Conservation (phyloP, 2,888 invertebrate species). For the Chironomus tentans region DNA sequence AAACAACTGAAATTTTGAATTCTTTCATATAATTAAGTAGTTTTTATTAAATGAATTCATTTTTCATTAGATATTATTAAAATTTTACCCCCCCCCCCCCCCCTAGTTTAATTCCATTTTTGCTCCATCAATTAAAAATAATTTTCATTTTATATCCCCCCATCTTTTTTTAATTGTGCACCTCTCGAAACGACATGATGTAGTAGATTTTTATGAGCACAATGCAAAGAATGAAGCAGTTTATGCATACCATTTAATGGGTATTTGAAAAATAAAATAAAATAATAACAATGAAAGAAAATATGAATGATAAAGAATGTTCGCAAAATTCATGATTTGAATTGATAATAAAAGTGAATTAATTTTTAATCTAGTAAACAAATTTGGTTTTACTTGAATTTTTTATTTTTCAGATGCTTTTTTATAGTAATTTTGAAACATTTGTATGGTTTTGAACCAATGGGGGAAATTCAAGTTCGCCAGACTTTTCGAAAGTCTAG, state of each 20-base stretch:
- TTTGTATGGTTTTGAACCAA: too few species aligned
- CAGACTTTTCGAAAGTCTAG: too few species aligned
- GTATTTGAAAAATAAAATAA: neutral
- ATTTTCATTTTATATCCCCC: neutral
- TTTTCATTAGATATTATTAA: neutral
- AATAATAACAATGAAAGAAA: neutral
- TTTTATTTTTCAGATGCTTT: too few species aligned
- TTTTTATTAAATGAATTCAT: neutral
- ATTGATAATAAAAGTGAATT: neutral
- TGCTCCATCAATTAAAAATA: too few species aligned
- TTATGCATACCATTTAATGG: neutral
- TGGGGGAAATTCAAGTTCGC: too few species aligned
- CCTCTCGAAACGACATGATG: neutral
- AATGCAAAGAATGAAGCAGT: neutral
- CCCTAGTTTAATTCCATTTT: too few species aligned
- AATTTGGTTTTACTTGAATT: too few species aligned
- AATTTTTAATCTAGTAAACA: neutral
- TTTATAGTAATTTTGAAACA: too few species aligned
- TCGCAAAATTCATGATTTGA: neutral
- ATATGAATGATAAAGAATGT: neutral
- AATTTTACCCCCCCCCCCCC: neutral
- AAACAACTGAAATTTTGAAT: neutral
- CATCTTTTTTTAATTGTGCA: neutral
- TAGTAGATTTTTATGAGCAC: neutral
- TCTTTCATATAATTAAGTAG: neutral